Evolutionary conservation across 1,140 invertebrate genomes (phyloP), one percentile per base, ranked within the genome.

Genomic region (Aphidius gifuensis): DNA sequence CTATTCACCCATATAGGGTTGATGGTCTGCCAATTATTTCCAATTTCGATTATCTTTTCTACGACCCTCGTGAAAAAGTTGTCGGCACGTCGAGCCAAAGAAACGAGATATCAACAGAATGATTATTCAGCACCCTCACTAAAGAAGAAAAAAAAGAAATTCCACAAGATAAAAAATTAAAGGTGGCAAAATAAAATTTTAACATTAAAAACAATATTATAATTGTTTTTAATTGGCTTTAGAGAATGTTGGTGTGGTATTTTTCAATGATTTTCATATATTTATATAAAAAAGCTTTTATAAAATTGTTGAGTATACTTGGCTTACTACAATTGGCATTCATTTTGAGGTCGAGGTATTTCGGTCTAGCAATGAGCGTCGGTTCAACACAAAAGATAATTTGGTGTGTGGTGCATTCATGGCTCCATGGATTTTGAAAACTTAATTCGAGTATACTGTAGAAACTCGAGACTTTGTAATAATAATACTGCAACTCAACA

Each of bases 261-360:
- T 46, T n/a, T 54, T 44, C 48, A 42, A n/a, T 7, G 9, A 40
- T 4, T 21, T 47, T 39, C 8, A 23, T 23, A 32, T 32, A 32
- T 32, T 3, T 32, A 32, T 32, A 32, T 32, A 32, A 32, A 32
- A 32, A 32, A 32, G n/a, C n/a, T n/a, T 45, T 42, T 16, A 58
- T 32, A 21, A 32, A 48, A 6, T 7, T 9, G 32, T 9, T 32
- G 23, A 7, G 9, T 23, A 39, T 9, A 23, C 23, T 46, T 48
- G 46, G 49, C n/a, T 50, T 59, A 39, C 4, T 47, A 59, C 49
- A 59, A 59, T 59, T 59, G 58, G 58, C 58, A 40, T 59, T 59
- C 58, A 59, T 40, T n/a, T 59, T 40, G 47, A 21, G 6, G 43
- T n/a, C 5, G 49, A 32, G 32, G 58, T 39, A 49, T 59, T 59